Percentiles rank a stretch among this genome's conserved stretches.
These are phyloP conservation scores for Elephantulus edwardii DNA, from an alignment of 2,113 vertebrate species.

Conservation along the genomic window DNA sequence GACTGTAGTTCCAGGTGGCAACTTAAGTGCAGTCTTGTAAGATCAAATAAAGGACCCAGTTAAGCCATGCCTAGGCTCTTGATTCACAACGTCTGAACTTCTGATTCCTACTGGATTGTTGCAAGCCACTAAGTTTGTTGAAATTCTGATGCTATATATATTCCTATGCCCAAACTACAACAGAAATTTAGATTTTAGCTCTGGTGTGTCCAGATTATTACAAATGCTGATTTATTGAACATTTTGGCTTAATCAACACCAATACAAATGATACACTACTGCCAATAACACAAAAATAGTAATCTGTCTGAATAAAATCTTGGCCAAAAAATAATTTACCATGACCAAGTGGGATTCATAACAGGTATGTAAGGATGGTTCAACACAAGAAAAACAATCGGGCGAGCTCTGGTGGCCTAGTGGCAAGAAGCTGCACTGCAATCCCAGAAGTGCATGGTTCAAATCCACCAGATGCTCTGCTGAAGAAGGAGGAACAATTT, in stretches of 20 bases:
- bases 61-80: not conserved
- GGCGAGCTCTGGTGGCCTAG: too few species aligned
- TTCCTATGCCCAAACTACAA: not conserved
- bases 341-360: too few species aligned
- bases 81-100: not conserved
- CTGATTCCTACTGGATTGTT: not conserved
- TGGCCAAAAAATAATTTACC: too few species aligned
- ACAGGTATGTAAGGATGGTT: too few species aligned
- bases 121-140: not conserved
- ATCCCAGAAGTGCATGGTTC: too few species aligned
- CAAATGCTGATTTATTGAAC: slow-evolving; percentile 52
- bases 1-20: not conserved
- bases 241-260: not conserved
- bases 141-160: slow-evolving; percentile 40
- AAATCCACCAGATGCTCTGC: too few species aligned
- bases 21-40: slow-evolving; percentile 13
- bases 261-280: not conserved
- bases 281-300: not conserved
- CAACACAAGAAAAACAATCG: too few species aligned
- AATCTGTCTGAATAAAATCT: too few species aligned
- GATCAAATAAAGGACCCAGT: not conserved
- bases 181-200: slow-evolving; percentile 39
- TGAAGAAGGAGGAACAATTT: too few species aligned
- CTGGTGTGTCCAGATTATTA: not conserved
- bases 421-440: too few species aligned